A percentile compares a stretch with the other conserved stretches of the same genome.
Evolutionary conservation across 2,797 vertebrate species (phyloP).

Genomic region (Rhinogobio ventralis): DNA sequence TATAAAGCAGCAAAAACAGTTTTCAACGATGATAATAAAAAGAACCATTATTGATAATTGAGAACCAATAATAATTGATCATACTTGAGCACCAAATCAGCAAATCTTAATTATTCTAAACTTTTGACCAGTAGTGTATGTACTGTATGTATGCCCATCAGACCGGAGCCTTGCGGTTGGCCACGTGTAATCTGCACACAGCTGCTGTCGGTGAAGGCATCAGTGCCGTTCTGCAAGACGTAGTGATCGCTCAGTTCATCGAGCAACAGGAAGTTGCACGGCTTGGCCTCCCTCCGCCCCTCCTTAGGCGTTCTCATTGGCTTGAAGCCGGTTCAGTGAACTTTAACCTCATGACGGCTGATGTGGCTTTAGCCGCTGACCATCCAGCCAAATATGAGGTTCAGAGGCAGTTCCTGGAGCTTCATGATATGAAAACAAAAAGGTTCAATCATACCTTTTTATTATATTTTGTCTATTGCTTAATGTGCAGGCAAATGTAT

Average conservation of each 20-base stretch:
- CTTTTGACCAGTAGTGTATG: background rate
- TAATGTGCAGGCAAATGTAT: background rate
- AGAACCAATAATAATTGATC: too few relatives aligned
- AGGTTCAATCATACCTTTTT: slow-evolving; percentile 76
- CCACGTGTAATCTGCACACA: slow-evolving; percentile 97
- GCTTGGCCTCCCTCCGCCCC: slow-evolving; percentile 81
- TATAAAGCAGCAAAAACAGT: too few relatives aligned
- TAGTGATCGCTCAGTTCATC: slow-evolving; percentile 90
- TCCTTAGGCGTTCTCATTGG: slow-evolving; percentile 92
- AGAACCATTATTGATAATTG: too few relatives aligned
- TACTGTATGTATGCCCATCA: slow-evolving; percentile 61
- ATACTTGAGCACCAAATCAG: too few relatives aligned
- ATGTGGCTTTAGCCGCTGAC: slow-evolving; percentile 93
- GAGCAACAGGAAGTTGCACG: slow-evolving; percentile 83
- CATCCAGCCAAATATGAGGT: slow-evolving; percentile 93
- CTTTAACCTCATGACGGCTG: slow-evolving; percentile 93
- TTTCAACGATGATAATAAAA: too few relatives aligned
- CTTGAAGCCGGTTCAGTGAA: slow-evolving; percentile 94
- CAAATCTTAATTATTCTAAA: background rate
- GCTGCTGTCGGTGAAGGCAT: slow-evolving; percentile 95
- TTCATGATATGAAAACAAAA: slow-evolving; percentile 89
- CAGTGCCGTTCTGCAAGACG: slow-evolving; percentile 92
- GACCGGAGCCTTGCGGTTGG: slow-evolving; percentile 89
- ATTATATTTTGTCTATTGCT: background rate
- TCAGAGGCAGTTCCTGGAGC: slow-evolving; percentile 93